Conservation (phyloP, 2,797 vertebrate species). For the Scyliorhinus canicula region DNA sequence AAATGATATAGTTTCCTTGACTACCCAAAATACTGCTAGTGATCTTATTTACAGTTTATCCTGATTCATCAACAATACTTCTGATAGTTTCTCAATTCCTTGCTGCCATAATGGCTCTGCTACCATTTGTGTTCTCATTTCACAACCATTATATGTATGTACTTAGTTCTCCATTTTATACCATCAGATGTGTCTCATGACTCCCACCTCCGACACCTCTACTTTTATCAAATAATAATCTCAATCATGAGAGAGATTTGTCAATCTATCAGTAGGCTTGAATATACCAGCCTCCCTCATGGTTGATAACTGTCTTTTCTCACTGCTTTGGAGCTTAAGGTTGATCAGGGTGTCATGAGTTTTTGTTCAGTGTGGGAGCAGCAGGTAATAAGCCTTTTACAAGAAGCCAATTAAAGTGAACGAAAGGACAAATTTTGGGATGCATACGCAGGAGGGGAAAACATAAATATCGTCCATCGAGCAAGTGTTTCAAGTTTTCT, state of each 20-base stretch:
- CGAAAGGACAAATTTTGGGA: neutral
- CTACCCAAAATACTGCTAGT: neutral
- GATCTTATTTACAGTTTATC: neutral
- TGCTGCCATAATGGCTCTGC: neutral
- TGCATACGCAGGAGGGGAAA: neutral
- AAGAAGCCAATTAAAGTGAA: neutral
- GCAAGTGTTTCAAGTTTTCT: neutral
- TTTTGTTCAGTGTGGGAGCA: neutral
- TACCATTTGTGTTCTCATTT: neutral
- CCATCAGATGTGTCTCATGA: neutral
- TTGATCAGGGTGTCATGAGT: neutral
- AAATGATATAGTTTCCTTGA: neutral
- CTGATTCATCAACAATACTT: neutral
- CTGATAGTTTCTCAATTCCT: neutral
- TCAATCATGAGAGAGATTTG: neutral
- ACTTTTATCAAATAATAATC: neutral
- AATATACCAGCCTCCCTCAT: neutral
- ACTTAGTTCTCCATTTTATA: neutral
- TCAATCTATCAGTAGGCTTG: neutral
- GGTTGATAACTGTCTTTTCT: neutral
- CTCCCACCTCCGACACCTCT: neutral
- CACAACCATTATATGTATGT: neutral
- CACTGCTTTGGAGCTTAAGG: neutral
- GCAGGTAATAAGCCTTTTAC: neutral
- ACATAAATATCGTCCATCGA: neutral